Conservation (phyloP, 2,888 invertebrate species). For the Plagiodera versicolora region DNA sequence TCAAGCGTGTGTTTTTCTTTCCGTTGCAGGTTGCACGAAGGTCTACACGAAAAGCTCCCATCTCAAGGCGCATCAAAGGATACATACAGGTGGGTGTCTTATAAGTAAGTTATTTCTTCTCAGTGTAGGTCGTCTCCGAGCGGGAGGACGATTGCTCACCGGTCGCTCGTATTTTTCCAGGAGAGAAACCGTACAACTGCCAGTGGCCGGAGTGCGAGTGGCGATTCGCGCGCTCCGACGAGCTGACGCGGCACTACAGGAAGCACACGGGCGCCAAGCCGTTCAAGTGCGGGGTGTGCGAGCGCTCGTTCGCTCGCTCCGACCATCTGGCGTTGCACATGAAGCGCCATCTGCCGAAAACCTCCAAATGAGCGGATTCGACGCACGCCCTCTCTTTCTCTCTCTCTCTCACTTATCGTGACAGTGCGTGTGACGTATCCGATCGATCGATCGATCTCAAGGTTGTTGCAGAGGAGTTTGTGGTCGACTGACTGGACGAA, state of each 20-base stretch:
- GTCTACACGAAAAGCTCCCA: slow-evolving; percentile 98
- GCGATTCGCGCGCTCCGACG: slow-evolving; percentile 95
- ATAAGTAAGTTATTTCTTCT: slow-evolving; percentile 15
- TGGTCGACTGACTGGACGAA: no score
- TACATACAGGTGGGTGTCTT: slow-evolving; percentile 83
- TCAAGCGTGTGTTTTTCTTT: slow-evolving; percentile 31
- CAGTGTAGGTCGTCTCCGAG: neutral
- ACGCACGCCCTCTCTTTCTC: no score
- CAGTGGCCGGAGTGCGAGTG: slow-evolving; percentile 98
- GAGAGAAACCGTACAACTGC: slow-evolving; percentile 97
- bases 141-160: no score
- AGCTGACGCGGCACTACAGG: slow-evolving; percentile 93
- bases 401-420: no score
- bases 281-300: slow-evolving; percentile 94
- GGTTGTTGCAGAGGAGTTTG: no score
- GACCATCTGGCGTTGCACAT: slow-evolving; percentile 96
- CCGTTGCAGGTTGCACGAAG: slow-evolving; percentile 86
- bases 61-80: slow-evolving; percentile 95
- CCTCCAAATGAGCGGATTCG: slow-evolving; percentile 61
- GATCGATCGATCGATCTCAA: slow-evolving; percentile 36
- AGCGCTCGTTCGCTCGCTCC: slow-evolving; percentile 91
- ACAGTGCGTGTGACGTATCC: slow-evolving; percentile 28
- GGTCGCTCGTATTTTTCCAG: no score
- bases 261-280: slow-evolving; percentile 98
- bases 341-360: slow-evolving; percentile 94